Evolutionary conservation across 1,140 invertebrate genomes (phyloP), one percentile per base, ranked within the genome.

Genomic region (Drosophila subobscura): DNA sequence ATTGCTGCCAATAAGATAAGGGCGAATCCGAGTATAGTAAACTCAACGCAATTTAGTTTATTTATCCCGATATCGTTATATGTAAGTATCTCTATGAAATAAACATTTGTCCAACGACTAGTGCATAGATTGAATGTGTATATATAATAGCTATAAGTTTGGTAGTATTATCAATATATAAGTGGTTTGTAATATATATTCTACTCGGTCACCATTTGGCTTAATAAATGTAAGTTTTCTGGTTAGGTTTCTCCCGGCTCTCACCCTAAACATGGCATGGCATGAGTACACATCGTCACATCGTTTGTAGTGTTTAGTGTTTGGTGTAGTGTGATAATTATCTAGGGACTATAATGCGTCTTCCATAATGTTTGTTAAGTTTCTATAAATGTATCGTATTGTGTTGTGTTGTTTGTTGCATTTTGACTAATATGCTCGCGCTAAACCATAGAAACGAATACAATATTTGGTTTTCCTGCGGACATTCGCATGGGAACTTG

Each of bases 381-480:
- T 44, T 46, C 6, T 72, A 37, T 77, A 54, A 57, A 63, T 49
- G 33, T 41, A 22, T 68, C n/a, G 27, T 33, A 65, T 49, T 56
- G 7, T 25, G 37, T 54, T 33, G 37, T 53, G 40, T 12, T 46
- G 4, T 20, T 20, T 41, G 44, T 7, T 54, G 56, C 45, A 40
- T 81, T 89, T 85, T 74, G 66, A 90, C 67, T 91, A 78, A 75
- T 78, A 80, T 80, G 84, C 85, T 89, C 89, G 84, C 74, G 80
- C 84, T 90, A 89, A 90, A 70, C 74, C 65, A 63, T 74, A 68
- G 6, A 29, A 61, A 40, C 27, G 12, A 49, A 67, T 60, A 42
- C 55, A 42, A 22, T 29, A 27, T 59, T 42, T 41, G 14, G 12
- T 41, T 47, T 37, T 56, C 63, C 20, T 40, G 61, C 65, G 60